Evolutionary conservation across 2,113 vertebrate genomes (phyloP).

Genomic region (Odocoileus hemionus): DNA sequence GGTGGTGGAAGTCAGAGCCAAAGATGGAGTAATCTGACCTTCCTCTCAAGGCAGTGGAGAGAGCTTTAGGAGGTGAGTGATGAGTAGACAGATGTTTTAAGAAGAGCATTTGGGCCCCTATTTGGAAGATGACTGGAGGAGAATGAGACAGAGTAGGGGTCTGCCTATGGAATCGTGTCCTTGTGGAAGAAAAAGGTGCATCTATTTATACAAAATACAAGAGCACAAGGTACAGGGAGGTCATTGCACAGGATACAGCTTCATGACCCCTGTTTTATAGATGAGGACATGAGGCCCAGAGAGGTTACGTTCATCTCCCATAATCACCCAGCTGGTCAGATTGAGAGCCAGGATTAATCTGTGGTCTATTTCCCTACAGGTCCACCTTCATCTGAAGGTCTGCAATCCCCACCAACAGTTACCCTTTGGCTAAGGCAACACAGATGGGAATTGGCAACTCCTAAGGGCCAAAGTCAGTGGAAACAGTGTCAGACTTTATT

Average conservation of each 20-base stretch:
- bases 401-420: neutral
- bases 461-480: neutral
- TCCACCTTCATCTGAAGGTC: neutral
- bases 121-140: neutral
- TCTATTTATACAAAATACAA: neutral
- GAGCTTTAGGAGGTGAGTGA: neutral
- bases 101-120: neutral
- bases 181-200: neutral
- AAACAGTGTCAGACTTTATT: too few relatives aligned
- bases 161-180: neutral
- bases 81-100: neutral
- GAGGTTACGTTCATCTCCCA: neutral
- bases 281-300: neutral
- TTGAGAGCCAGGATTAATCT: neutral
- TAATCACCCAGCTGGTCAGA: neutral
- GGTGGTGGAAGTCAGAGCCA: neutral
- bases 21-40: neutral
- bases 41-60: neutral
- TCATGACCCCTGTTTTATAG: neutral
- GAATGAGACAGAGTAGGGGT: neutral
- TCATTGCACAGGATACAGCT: neutral
- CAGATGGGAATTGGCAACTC: neutral
- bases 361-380: accelerated
- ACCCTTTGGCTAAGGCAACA: neutral
- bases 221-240: neutral